A percentile compares a stretch with the other conserved stretches of the same genome.
Conservation (phyloP, 2,797 vertebrate species). For the Agapornis canus region DNA sequence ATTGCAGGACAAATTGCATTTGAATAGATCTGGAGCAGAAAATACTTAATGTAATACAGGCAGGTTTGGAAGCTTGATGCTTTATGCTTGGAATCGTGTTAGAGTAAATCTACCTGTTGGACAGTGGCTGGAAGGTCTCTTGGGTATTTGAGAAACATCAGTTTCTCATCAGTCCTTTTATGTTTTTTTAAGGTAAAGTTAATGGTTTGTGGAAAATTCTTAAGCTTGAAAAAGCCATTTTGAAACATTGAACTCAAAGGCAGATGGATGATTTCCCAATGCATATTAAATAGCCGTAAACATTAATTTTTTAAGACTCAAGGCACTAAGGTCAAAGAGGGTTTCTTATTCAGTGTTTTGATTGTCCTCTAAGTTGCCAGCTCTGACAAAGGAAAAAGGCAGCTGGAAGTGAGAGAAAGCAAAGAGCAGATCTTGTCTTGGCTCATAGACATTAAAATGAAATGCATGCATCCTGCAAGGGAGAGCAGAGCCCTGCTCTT, state of each 20-base stretch:
- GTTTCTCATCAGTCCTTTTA: constrained; percentile 1
- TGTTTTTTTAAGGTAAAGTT: neutral
- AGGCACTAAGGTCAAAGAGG: neutral
- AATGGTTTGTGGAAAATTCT: neutral
- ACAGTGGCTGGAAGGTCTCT: neutral
- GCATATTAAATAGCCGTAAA: neutral
- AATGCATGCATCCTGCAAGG: neutral
- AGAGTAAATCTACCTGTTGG: neutral
- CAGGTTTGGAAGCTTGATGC: neutral
- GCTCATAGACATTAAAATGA: constrained; percentile 28
- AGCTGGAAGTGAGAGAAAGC: neutral
- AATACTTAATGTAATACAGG: neutral
- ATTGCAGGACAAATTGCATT: constrained; percentile 9
- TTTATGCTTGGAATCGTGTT: constrained; percentile 32
- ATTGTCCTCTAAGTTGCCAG: neutral
- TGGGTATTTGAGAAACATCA: neutral
- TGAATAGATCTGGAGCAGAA: constrained; percentile 3
- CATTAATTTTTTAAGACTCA: constrained; percentile 10
- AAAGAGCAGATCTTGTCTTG: neutral
- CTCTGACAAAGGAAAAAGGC: neutral
- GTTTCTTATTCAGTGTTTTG: neutral
- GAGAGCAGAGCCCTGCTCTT: neutral
- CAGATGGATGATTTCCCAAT: neutral
- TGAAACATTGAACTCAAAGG: neutral
- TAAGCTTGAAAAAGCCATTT: neutral